Base-by-base conservation (phyloP, 1,140 invertebrate species). In the Meteorus sp. region DNA sequence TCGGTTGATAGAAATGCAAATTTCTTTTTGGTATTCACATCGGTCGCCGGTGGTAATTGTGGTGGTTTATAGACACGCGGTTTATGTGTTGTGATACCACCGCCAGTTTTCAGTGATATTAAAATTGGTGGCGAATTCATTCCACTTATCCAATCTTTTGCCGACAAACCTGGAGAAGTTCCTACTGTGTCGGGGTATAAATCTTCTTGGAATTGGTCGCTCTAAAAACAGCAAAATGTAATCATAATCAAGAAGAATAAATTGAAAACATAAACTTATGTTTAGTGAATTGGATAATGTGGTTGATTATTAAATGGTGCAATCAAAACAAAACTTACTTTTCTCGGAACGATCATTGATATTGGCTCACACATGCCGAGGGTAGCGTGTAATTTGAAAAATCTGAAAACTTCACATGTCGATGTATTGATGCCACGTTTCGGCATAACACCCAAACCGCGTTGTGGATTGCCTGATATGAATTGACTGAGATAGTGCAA, bases 321-420 rank as follows among this genome's bases (percentile, higher is more conserved):
- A n/a, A n/a, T n/a, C n/a, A n/a, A n/a, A n/a, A n/a, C n/a, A n/a
- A 8, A 63, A 56, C 67, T 73, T 70, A 88, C 88, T 81, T 90
- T 95, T 65, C 94, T 81, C 3, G 94, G 94, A 29, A 95, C 94
- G 61, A 96, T 94, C 93, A 97, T 96, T 3, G 93, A 90, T 61
- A 97, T 89, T 15, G 94, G 93, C 74, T 97, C 94, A 74, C 92
- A 92, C 39, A 94, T 80, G 17, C 89, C 88, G 57, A 91, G 87
- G 25, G 89, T 91, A 0, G 93, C 92, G 75, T 95, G 92, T 41
- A 97, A 79, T 75, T 97, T 97, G 78, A 92, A 97, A 81, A 97
- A 96, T 54, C 93, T 85, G 72, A 90, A 92, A 39, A 96, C 87
- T 74, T 97, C 94, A 80, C 93, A 96, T 9, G 82, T 81, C 4